A percentile compares a stretch with the other conserved stretches of the same genome.
These are phyloP conservation scores for Pogonocherus hispidulus DNA, from an alignment of 2,888 invertebrate genomes.

Conservation along the genomic window DNA sequence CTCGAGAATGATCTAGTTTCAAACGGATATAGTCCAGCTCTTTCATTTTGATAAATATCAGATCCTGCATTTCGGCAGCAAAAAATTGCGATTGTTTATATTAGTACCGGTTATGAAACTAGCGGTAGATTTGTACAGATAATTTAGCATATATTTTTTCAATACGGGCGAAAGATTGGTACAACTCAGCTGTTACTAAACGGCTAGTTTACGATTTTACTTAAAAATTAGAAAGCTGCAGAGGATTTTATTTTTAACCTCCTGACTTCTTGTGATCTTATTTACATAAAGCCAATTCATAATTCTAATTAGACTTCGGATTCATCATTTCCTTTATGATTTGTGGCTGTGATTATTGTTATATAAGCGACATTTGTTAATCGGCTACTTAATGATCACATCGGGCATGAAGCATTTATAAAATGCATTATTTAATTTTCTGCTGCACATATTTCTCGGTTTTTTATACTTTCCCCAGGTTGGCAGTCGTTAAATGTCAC, in stretches of 20 bases:
- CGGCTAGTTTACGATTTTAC: neutral
- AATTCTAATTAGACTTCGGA: neutral
- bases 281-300: neutral
- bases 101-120: conserved; percentile 7
- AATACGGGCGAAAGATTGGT: neutral
- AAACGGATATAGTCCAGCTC: conserved; percentile 6
- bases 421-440: neutral
- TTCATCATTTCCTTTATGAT: neutral
- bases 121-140: neutral
- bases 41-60: conserved; percentile 9
- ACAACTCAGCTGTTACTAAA: neutral
- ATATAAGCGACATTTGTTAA: neutral
- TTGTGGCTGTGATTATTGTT: neutral
- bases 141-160: neutral
- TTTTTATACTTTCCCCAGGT: neutral
- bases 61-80: neutral
- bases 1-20: neutral
- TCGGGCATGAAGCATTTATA: neutral
- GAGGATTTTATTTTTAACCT: neutral
- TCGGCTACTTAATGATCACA: neutral
- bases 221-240: neutral
- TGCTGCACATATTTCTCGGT: neutral
- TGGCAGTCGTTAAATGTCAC: neutral
- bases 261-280: neutral
- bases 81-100: neutral